These are phyloP conservation scores for Diorhabda carinulata DNA, from an alignment of 1,140 invertebrate genomes.

Conservation along the genomic window DNA sequence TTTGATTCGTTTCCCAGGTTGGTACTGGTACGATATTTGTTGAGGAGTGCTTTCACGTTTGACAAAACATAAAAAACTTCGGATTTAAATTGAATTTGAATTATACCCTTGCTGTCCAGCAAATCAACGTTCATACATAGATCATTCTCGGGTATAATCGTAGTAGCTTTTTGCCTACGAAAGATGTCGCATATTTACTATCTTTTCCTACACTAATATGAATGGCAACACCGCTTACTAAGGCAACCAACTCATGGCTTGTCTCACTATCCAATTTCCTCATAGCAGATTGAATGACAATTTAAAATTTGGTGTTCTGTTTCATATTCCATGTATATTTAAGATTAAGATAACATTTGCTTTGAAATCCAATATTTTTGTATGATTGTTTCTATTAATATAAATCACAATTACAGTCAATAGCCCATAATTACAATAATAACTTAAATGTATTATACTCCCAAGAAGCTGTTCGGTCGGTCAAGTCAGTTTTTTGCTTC, in stretches of 20 bases:
- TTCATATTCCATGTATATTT: slow-evolving; percentile 5
- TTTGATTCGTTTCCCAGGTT: slow-evolving; percentile 7
- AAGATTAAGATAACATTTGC: too few species aligned
- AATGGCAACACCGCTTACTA: slow-evolving; percentile 22
- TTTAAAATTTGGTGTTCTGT: slow-evolving; percentile 29
- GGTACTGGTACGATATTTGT: slow-evolving; percentile 8
- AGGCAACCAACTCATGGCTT: slow-evolving; percentile 12
- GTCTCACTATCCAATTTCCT: slow-evolving; percentile 7
- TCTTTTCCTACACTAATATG: slow-evolving; percentile 29
- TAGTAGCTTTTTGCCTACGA: slow-evolving; percentile 9
- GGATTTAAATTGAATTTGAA: too few species aligned
- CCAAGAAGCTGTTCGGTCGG: too few species aligned
- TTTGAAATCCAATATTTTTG: too few species aligned
- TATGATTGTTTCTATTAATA: too few species aligned
- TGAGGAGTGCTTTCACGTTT: slow-evolving; percentile 8
- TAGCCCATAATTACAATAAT: too few species aligned
- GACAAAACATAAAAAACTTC: slow-evolving; percentile 23
- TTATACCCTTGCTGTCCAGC: too few species aligned
- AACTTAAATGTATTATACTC: too few species aligned
- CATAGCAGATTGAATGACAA: slow-evolving; percentile 25
- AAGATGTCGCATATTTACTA: slow-evolving; percentile 26
- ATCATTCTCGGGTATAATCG: slow-evolving; percentile 20
- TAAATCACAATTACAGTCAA: too few species aligned
- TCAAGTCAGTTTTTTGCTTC: too few species aligned
- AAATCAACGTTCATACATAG: too few species aligned